Percentiles rank a stretch among this genome's conserved stretches.
Conservation (phyloP, 1,140 invertebrate species). For the Arion vulgaris region DNA sequence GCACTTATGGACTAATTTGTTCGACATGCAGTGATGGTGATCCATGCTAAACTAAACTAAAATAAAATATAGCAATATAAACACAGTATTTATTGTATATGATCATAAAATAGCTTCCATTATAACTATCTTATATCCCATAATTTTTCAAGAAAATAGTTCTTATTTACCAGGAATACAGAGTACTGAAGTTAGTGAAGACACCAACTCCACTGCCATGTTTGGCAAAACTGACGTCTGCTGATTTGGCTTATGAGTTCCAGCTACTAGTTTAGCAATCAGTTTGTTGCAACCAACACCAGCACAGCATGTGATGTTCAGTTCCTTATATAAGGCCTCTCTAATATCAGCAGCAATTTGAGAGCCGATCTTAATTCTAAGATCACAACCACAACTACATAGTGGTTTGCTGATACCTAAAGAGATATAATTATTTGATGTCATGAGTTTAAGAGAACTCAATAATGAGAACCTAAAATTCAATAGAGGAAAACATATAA, state of each 20-base stretch:
- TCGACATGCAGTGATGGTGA: too few species aligned
- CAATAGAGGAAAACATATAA: too few species aligned
- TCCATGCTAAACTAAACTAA: too few species aligned
- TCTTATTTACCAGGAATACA: conserved; percentile 56
- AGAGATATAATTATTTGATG: not conserved
- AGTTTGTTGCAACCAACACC: conserved; percentile 88
- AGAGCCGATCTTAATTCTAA: conserved; percentile 55
- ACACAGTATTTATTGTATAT: too few species aligned
- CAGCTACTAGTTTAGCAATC: conserved; percentile 83
- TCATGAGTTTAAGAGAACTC: too few species aligned
- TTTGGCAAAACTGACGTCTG: conserved; percentile 85
- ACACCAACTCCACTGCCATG: conserved; percentile 78
- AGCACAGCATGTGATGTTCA: conserved; percentile 84
- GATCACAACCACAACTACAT: conserved; percentile 58
- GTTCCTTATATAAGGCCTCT: conserved; percentile 54
- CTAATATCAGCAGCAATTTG: conserved; percentile 62
- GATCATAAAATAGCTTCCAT: too few species aligned
- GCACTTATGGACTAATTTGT: too few species aligned
- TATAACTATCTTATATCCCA: too few species aligned
- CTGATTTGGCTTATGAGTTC: conserved; percentile 81
- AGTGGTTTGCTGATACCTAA: not conserved
- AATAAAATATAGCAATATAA: too few species aligned
- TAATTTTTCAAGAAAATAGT: not conserved
- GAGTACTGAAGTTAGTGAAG: conserved; percentile 43
- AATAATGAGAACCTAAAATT: too few species aligned